These are phyloP conservation scores for Dasyurus viverrinus DNA, from an alignment of 2,113 vertebrate species.

Conservation along the genomic window DNA sequence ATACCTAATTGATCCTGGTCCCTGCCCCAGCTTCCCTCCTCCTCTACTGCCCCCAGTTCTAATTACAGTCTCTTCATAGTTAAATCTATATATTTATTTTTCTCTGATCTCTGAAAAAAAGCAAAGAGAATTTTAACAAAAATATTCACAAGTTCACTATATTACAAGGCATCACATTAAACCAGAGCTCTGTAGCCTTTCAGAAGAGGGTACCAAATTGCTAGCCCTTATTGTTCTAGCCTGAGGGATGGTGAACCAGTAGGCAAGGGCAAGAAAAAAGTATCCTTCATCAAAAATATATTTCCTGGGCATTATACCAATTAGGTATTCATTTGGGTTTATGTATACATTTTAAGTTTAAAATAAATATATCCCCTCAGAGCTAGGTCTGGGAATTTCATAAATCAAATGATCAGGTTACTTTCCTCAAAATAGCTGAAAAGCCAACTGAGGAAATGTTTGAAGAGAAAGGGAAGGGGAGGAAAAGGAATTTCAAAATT, in stretches of 20 bases:
- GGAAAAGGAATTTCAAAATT: background rate
- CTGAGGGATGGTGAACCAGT: background rate
- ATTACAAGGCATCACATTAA: background rate
- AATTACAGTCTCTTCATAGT: constrained; percentile 5
- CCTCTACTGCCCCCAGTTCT: constrained; percentile 3
- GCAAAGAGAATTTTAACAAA: constrained; percentile 17
- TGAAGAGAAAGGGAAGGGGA: background rate
- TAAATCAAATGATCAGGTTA: background rate
- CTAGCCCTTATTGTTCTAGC: constrained; percentile 7
- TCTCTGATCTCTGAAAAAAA: constrained; percentile 20
- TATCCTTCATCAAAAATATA: background rate
- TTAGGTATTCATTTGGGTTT: background rate
- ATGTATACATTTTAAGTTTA: background rate
- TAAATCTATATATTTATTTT: constrained; percentile 13
- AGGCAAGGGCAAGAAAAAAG: background rate
- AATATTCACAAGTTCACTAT: background rate
- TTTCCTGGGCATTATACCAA: background rate
- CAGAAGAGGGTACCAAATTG: background rate
- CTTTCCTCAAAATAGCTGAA: background rate
- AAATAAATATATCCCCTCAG: background rate
- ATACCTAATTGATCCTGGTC: background rate
- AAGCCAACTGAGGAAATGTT: background rate
- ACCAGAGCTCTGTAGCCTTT: background rate
- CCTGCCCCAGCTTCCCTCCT: background rate
- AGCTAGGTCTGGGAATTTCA: background rate